A percentile compares a stretch with the other conserved stretches of the same genome.
Conservation (phyloP, 2,797 vertebrate species). For the Ctenochaetus hawaiiensis region DNA sequence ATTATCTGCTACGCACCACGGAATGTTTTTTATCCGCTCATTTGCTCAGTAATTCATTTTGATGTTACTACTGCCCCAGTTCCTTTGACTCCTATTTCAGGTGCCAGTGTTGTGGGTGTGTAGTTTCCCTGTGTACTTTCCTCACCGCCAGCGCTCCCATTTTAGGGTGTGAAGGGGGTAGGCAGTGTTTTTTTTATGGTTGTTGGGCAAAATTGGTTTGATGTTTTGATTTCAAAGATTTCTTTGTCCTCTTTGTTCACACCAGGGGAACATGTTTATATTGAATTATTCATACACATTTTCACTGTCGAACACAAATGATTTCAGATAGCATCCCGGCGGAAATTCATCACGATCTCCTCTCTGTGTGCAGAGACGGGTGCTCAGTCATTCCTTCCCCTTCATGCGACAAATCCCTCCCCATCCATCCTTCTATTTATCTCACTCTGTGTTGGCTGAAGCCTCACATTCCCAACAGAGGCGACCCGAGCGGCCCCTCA, state of each 20-base stretch:
- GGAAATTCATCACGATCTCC: conserved; percentile 59
- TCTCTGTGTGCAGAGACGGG: conserved; percentile 25
- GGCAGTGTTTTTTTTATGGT: conserved; percentile 43
- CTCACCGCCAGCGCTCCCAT: conserved; percentile 24
- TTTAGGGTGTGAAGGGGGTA: conserved; percentile 39
- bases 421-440: conserved; percentile 62
- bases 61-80: conserved; percentile 54
- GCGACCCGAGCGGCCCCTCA: conserved; percentile 74
- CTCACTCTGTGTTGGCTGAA: conserved; percentile 54
- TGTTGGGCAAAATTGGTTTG: conserved; percentile 64
- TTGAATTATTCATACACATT: conserved; percentile 71
- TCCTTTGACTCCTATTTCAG: conserved; percentile 63
- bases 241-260: conserved; percentile 64
- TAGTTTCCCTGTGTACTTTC: conserved; percentile 36
- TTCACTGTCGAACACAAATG: conserved; percentile 56
- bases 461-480: conserved; percentile 67
- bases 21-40: conserved; percentile 35
- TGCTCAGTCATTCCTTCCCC: conserved; percentile 51
- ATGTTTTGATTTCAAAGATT: conserved; percentile 72
- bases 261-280: conserved; percentile 51
- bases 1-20: conserved; percentile 18
- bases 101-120: conserved; percentile 34
- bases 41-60: conserved; percentile 59
- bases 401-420: conserved; percentile 53
- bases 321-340: conserved; percentile 59